Conservation (phyloP, 2,888 invertebrate species). For the Hemithea aestivaria region DNA sequence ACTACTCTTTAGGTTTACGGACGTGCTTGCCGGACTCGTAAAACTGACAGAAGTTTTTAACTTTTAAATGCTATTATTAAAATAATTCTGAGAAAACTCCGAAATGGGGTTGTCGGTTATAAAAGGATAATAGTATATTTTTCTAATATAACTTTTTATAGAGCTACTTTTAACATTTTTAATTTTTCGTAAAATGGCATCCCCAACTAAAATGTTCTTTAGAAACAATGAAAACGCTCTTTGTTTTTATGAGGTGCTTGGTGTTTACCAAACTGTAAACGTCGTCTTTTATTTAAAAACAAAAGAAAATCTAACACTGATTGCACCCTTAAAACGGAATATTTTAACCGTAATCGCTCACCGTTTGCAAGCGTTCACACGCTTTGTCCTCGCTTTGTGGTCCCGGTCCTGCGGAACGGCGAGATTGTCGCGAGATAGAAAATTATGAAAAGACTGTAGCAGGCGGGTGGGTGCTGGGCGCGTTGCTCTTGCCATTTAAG, state of each 20-base stretch:
- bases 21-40: constrained; percentile 17
- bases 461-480: constrained; percentile 29
- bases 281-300: constrained; percentile 4
- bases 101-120: no score
- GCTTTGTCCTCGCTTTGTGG: constrained; percentile 21
- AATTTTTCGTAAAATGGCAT: no score
- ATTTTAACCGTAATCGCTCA: constrained; percentile 18
- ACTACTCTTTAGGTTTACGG: constrained; percentile 19
- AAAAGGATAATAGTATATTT: no score
- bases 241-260: no score
- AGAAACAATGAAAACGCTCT: no score
- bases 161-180: no score
- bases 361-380: constrained; percentile 23
- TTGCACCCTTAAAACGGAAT: constrained; percentile 16
- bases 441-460: constrained; percentile 32
- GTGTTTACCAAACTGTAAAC: no score
- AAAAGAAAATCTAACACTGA: constrained; percentile 13
- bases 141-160: no score
- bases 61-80: constrained; percentile 10
- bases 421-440: constrained; percentile 21
- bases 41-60: constrained; percentile 15
- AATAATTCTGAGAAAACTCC: constrained; percentile 2
- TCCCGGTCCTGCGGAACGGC: constrained; percentile 8
- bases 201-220: no score
- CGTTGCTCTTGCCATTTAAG: constrained; percentile 62